Conservation (phyloP, 2,888 invertebrate genomes). For the Aphidoletes aphidimyza region DNA sequence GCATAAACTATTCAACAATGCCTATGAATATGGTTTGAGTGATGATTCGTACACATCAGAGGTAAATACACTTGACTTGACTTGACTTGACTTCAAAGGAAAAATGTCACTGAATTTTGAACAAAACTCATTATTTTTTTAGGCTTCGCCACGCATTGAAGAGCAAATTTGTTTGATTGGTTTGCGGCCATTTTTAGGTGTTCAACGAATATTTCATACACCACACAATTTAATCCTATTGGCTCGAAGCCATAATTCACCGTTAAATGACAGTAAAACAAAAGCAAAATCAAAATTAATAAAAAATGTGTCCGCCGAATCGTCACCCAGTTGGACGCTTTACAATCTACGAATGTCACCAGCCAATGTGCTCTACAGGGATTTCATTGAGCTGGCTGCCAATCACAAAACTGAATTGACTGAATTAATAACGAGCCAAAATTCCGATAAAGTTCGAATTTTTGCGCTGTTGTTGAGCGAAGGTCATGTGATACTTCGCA, state of each 20-base stretch:
- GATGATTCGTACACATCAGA: slow-evolving; percentile 64
- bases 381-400: slow-evolving; percentile 74
- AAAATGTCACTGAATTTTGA: slow-evolving; percentile 64
- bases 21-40: slow-evolving; percentile 65
- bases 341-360: slow-evolving; percentile 76
- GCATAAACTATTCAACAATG: slow-evolving; percentile 70
- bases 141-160: slow-evolving; percentile 68
- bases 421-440: slow-evolving; percentile 71
- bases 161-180: slow-evolving; percentile 76
- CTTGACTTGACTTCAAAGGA: slow-evolving; percentile 60
- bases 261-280: background rate
- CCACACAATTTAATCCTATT: slow-evolving; percentile 69
- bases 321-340: slow-evolving; percentile 72
- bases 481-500: slow-evolving; percentile 75
- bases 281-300: background rate
- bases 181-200: slow-evolving; percentile 74
- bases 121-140: slow-evolving; percentile 48
- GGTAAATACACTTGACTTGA: background rate
- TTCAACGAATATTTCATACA: slow-evolving; percentile 63
- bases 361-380: slow-evolving; percentile 74
- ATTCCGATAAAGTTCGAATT: background rate
- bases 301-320: slow-evolving; percentile 26
- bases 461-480: slow-evolving; percentile 79
- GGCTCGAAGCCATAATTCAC: slow-evolving; percentile 28
- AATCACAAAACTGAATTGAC: slow-evolving; percentile 70